These are phyloP conservation scores for Poecilia velifera DNA, from an alignment of 2,797 vertebrate genomes.

Conservation along the genomic window DNA sequence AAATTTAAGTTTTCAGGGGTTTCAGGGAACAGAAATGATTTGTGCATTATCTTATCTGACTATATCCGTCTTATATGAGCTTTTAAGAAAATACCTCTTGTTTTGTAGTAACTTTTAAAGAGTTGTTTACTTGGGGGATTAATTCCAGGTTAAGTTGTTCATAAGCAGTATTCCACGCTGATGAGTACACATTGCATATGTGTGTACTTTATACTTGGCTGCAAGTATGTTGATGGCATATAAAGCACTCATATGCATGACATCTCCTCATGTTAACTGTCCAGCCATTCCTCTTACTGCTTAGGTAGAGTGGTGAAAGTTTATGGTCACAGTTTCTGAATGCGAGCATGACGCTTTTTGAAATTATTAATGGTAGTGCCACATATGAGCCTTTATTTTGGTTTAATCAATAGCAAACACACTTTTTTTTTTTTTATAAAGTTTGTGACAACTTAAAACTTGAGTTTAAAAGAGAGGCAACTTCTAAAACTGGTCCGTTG, in stretches of 20 bases:
- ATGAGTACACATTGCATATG: conserved; percentile 23
- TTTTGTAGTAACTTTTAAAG: background rate
- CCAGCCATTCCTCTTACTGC: conserved; percentile 26
- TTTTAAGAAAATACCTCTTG: background rate
- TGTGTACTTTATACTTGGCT: conserved; percentile 11
- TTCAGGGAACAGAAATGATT: background rate
- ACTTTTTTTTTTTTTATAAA: background rate
- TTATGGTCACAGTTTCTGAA: background rate
- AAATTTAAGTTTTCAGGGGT: background rate
- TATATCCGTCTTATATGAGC: background rate
- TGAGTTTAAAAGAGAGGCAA: background rate
- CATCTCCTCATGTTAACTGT: conserved; percentile 39
- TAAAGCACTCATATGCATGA: conserved; percentile 36
- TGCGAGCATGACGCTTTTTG: background rate
- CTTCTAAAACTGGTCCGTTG: background rate
- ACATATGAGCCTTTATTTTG: background rate
- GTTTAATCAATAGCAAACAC: background rate
- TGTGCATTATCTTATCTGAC: background rate
- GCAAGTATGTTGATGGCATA: conserved; percentile 33
- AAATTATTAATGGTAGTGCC: background rate
- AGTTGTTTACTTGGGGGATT: conserved; percentile 10
- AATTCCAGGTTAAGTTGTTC: conserved; percentile 35
- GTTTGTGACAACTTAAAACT: background rate
- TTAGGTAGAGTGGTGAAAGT: background rate
- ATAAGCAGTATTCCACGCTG: conserved; percentile 13